Base-by-base conservation (phyloP, 2,888 invertebrate species). In the Calliopum simillimum region DNA sequence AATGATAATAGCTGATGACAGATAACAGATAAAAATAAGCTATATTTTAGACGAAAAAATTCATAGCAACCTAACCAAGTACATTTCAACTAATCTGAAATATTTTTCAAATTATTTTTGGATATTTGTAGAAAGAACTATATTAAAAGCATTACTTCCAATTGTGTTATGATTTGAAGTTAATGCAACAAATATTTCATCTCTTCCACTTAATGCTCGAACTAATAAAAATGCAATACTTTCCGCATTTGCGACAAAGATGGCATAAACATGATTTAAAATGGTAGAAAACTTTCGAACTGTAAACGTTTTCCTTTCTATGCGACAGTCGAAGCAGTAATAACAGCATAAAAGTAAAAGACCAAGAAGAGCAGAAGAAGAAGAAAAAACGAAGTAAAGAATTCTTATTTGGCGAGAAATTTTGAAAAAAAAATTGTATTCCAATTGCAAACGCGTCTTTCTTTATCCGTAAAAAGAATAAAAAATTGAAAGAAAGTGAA, bases 401-500 rank as follows among this genome's bases (percentile, higher is more conserved):
- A 33, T 33, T 33, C 33, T 33, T 33, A 33, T 33, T 33, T 33
- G 33, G 33, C 33, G 8, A 33, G 33, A 8, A n/a, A n/a, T n/a
- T n/a, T n/a, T n/a, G n/a, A n/a, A n/a, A 33, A 6, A 33, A 33
- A 33, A 33, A 33, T 1, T 33, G 5, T 8, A 33, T 33, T 6
- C 33, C 33, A 33, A 33, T 33, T 4, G 33, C 33, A 33, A 33
- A 33, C 33, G 33, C 33, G 33, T 33, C 5, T 33, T 8, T 33
- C 33, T 33, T 8, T 33, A 33, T 13, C 16, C 11, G 55, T 12
- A 19, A 16, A 14, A 4, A 55, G 55, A 55, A 55, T 55, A 55
- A 55, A 46, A 51, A 8, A 55, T 23, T n/a, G 19, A 55, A 62
- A 63, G 69, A 69, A 69, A 69, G 63, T 69, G 69, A 69, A 69